These are phyloP conservation scores for Lochmaea capreae DNA, from an alignment of 2,888 invertebrate genomes.

Conservation along the genomic window DNA sequence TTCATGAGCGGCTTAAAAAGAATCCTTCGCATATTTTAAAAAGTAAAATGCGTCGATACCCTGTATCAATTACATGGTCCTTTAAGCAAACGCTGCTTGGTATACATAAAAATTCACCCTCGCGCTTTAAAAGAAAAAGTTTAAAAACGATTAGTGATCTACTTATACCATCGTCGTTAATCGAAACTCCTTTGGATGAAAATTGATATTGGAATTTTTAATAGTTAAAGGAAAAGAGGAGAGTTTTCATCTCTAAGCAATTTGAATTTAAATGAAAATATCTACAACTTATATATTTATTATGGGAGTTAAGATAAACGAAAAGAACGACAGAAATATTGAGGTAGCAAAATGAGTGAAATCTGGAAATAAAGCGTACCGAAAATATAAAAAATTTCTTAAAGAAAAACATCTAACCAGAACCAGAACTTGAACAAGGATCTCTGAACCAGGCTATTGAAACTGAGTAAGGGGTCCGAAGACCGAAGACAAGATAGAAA, in stretches of 20 bases:
- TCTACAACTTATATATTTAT: no score
- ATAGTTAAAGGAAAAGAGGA: slow-evolving; percentile 31
- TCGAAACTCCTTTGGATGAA: slow-evolving; percentile 59
- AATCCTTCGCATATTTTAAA: slow-evolving; percentile 52
- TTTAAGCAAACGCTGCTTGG: slow-evolving; percentile 56
- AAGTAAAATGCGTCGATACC: slow-evolving; percentile 58
- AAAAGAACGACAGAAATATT: no score
- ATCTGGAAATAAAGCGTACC: no score
- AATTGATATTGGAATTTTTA: slow-evolving; percentile 58
- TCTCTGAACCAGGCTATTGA: no score
- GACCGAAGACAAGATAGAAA: no score
- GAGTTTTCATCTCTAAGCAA: slow-evolving; percentile 6
- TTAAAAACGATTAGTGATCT: slow-evolving; percentile 63
- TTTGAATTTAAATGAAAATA: slow-evolving; percentile 6
- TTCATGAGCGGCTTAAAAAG: slow-evolving; percentile 32
- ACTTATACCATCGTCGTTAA: slow-evolving; percentile 62
- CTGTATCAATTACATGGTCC: slow-evolving; percentile 61
- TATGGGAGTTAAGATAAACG: no score
- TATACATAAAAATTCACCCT: slow-evolving; percentile 64
- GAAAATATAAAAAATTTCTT: no score
- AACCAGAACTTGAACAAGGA: no score
- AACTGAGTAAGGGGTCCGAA: no score
- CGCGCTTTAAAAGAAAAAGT: slow-evolving; percentile 59
- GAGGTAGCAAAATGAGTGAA: no score
- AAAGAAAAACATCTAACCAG: no score